phyloP scores from a whole-genome alignment of 2,113 vertebrate species.

The Hypocryptadius cinnamomeus region DNA sequence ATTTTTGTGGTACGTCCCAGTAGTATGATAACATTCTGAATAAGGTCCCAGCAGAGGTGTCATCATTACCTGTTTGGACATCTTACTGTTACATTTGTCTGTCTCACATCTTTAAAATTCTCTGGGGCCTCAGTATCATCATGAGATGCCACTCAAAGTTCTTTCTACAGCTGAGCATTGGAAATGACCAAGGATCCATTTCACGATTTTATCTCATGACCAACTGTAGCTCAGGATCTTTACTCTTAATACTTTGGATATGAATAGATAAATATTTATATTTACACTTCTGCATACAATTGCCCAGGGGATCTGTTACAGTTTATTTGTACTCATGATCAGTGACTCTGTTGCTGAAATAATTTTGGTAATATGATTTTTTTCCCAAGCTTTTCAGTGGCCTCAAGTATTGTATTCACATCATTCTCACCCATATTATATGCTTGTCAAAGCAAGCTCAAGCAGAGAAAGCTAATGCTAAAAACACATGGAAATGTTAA shows the following conservation, averaged over 20 bases:
- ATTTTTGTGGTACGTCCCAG: background rate
- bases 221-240: background rate
- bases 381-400: background rate
- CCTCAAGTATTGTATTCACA: slow-evolving; percentile 7
- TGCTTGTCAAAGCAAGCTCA: background rate
- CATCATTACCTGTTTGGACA: background rate
- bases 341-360: background rate
- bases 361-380: background rate
- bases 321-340: slow-evolving; percentile 40
- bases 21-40: background rate
- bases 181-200: background rate
- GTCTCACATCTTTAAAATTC: background rate
- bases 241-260: background rate
- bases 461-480: background rate
- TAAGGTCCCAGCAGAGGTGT: background rate
- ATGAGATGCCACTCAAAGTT: background rate
- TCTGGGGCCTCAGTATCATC: background rate
- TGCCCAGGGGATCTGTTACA: background rate
- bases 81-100: background rate
- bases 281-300: background rate
- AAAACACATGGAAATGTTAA: slow-evolving; percentile 16
- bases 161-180: background rate
- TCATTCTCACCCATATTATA: background rate
- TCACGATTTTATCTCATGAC: background rate
- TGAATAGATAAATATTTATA: slow-evolving; percentile 20